A percentile compares a stretch with the other conserved stretches of the same genome.
Conservation (phyloP, 2,888 invertebrate species). For the Hirtodrosophila confusa region DNA sequence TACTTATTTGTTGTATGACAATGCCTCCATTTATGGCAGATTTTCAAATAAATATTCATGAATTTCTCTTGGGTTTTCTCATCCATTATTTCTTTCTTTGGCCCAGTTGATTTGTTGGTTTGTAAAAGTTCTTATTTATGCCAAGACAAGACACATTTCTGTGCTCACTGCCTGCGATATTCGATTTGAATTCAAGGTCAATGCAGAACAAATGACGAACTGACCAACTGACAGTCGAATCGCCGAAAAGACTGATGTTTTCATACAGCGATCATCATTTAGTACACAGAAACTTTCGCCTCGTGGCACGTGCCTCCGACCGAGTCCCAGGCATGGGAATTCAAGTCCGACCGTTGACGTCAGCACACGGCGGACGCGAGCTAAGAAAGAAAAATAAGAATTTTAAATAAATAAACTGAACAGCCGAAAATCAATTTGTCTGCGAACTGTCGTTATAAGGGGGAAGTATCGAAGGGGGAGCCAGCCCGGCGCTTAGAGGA, state of each 20-base stretch:
- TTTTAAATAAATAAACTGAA: slow-evolving; percentile 56
- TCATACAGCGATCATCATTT: slow-evolving; percentile 18
- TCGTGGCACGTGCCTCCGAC: slow-evolving; percentile 51
- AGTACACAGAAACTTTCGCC: slow-evolving; percentile 11
- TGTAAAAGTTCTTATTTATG: slow-evolving; percentile 48
- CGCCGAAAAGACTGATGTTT: slow-evolving; percentile 19
- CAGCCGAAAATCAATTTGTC: slow-evolving; percentile 56
- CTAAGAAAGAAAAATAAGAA: slow-evolving; percentile 44
- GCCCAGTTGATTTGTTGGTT: slow-evolving; percentile 32
- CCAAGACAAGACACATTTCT: slow-evolving; percentile 50
- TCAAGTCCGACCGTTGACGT: slow-evolving; percentile 51
- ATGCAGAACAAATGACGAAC: slow-evolving; percentile 21
- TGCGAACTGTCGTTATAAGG: slow-evolving; percentile 33
- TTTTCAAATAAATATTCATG: slow-evolving; percentile 26
- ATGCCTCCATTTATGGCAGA: slow-evolving; percentile 42
- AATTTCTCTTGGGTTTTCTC: slow-evolving; percentile 23
- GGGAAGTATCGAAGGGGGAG: neutral
- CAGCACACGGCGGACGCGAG: slow-evolving; percentile 42
- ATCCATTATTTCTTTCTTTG: slow-evolving; percentile 36
- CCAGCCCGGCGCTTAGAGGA: slow-evolving; percentile 10
- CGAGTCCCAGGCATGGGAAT: slow-evolving; percentile 7
- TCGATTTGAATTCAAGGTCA: slow-evolving; percentile 50
- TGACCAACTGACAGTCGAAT: slow-evolving; percentile 24
- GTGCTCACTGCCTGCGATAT: slow-evolving; percentile 10
- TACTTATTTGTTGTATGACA: slow-evolving; percentile 20